Evolutionary conservation across 2,888 invertebrate genomes (phyloP), one percentile per base, ranked within the genome.

Genomic region (Lochmaea crataegi): DNA sequence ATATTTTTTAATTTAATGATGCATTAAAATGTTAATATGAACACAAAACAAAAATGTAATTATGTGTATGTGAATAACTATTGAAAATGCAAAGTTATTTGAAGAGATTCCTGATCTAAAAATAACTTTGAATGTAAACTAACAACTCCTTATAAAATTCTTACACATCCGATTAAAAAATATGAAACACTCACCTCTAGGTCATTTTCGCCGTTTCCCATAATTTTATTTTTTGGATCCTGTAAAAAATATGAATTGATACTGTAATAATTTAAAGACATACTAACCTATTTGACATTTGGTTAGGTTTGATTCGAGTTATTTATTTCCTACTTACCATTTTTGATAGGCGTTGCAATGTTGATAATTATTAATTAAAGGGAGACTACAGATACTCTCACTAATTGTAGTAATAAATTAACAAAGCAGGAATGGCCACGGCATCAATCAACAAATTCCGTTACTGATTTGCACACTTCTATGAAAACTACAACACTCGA

Each of bases 201-300:
- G 82, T 90, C 90, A 82, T 89, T 89, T 82, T 86, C 90, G 78
- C 88, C 89, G 84, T 89, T 90, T 81, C 88, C 89, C 81, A 90
- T 90, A 79, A 87, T 86, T 88, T 90, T 90, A 82, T 87, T 89
- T 88, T 90, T 90, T 87, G 89, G 88, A 84, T 87, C 89, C 88
- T 89, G 87, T 87, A 88, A 88, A 85, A 87, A 87, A 83, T 87
- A 76, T 71, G 69, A 66, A 75, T 68, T 73, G 73, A 77, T 72
- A n/a, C n/a, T n/a, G n/a, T n/a, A 76, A 75, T 68, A 69, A 68
- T 56, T 68, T 58, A 48, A 60, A 74, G 70, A 76, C 76, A 77
- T 76, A 78, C 75, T 76, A 75, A 76, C 77, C 77, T 78, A 78
- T 78, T 78, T 78, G 77, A 78, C 78, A 75, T 72, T 76, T 75